Evolutionary conservation across 2,113 vertebrate genomes (phyloP), one percentile per base, ranked within the genome.

Genomic region (Erpornis zantholeuca): DNA sequence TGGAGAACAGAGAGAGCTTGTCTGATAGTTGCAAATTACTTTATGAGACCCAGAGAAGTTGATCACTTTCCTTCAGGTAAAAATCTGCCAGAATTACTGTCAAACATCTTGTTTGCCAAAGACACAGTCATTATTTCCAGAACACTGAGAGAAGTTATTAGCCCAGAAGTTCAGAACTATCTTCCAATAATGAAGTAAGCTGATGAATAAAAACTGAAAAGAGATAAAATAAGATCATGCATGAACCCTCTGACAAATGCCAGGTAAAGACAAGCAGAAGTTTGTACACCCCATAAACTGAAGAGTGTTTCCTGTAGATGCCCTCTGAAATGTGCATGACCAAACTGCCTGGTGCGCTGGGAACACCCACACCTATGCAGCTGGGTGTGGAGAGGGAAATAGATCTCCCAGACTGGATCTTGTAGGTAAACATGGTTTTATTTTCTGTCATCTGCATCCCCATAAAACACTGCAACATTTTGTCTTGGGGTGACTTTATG

Each of bases 161-260:
- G 40, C 6, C 8, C 54, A 38, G 17, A 79, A 61, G 10, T 80
- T 83, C 31, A 80, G 42, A 72, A 69, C 2, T 11, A 9, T 45
- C 36, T 66, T 88, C 45, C 54, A 82, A 80, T 10, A 61, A 7
- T 20, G 36, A 60, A 77, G n/a, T 31, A 61, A 77, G 25, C 10
- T 61, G 24, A 82, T 22, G 10, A 69, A 56, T 28, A 73, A 79
- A 33, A 88, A n/a, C 12, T 22, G 20, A 76, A 45, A 71, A 54
- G 20, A 29, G 10, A 10, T 14, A 50, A 88, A 80, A 38, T 38
- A 40, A 0, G 0, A 22, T 42, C 20, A 17, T 6, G 2, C 12
- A 45, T 18, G 4, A 84, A 35, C 12, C 5, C 12, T 81, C 42
- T 66, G 24, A 59, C 5, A 70, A 75, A 60, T 6, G 5, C 36